Base-by-base conservation (phyloP, 2,888 invertebrate species). In the Deilephila elpenor region DNA sequence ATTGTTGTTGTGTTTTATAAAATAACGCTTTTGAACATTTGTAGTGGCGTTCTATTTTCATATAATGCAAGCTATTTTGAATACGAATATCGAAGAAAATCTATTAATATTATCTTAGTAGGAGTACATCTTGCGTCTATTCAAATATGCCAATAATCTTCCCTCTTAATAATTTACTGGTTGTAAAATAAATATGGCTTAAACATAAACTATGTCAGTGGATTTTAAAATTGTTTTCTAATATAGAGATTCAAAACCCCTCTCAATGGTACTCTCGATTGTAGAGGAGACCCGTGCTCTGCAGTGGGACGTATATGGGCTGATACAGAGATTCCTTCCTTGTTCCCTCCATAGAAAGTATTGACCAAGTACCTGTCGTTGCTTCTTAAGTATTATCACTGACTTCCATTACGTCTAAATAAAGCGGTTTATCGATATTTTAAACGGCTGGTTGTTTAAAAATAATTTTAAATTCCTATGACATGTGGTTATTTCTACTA, bases 21-120 rank as follows among this genome's bases (percentile, higher is more conserved):
- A 67, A 25, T 34, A 67, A 37, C 34, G 64, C 64, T 67, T 56
- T 14, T 51, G 14, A 67, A 17, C 25, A 20, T 20, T 17, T 51
- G 25, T 25, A 25, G n/a, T 44, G 17, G 67, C 67, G 6, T 51
- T 67, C 67, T 67, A 67, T 51, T 67, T 44, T 67, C 37, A 20
- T 64, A 64, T 37, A 37, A 64, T n/a, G 44, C 44, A 44, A 64
- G 37, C 64, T 37, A 37, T n/a, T 64, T 62, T 34, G 7, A 34
- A 37, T 64, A 62, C 6, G 37, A n/a, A 37, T 17, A 3, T 32
- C 17, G 11, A 32, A 6, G n/a, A 37, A 4, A 20, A 37, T 34
- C 3, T 64, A 34, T 20, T 20, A 37, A n/a, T 44, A 64, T 44
- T n/a, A n/a, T 25, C 3, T 5, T 25, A 25, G 5, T 60, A 60